Base-by-base conservation (phyloP, 2,888 invertebrate species). In the Marasmarcha lunaedactyla region DNA sequence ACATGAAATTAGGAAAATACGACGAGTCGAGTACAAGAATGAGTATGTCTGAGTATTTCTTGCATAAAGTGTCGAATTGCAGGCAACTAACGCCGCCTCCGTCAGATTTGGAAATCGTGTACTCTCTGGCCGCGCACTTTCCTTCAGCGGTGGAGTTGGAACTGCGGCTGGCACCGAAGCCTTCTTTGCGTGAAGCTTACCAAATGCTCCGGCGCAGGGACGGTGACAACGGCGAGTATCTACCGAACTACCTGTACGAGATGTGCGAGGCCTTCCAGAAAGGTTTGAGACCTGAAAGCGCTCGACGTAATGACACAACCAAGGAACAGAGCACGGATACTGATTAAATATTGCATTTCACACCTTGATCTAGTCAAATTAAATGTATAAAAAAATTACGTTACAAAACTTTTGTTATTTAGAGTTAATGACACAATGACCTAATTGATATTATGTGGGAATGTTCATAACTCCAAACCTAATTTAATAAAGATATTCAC, bases 251-350 rank as follows among this genome's bases (percentile, higher is more conserved):
- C 51, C 63, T 83, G 52, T 83, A 71, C 53, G 83, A 83, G 55
- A 83, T 83, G 83, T 83, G 83, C 47, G 83, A 81, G 47, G 72
- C 76, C 14, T 83, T 73, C 46, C 83, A 83, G 47, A 68, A 71
- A 37, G 79, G 79, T 11, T 68, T 68, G 41, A 61, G 67, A 37
- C 71, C 79, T 25, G 73, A 74, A 40, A 76, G 78, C 5, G 69
- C 71, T 11, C 59, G 76, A 10, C 64, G 71, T 20, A 54, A 58
- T 12, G 70, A 73, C 33, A 43, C 53, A 41, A 51, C 46, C 33
- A 65, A 60, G 51, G 56, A 52, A 49, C 40, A 39, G 33, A 40
- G 11, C 11, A 30, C 11, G 11, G 30, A 30, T 30, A 34, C 34
- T 14, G 4, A 34, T 30, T 30, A 30, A 30, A 30, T n/a, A n/a